Evolutionary conservation across 2,797 vertebrate genomes (phyloP).

Genomic region (Lagodon rhomboides): DNA sequence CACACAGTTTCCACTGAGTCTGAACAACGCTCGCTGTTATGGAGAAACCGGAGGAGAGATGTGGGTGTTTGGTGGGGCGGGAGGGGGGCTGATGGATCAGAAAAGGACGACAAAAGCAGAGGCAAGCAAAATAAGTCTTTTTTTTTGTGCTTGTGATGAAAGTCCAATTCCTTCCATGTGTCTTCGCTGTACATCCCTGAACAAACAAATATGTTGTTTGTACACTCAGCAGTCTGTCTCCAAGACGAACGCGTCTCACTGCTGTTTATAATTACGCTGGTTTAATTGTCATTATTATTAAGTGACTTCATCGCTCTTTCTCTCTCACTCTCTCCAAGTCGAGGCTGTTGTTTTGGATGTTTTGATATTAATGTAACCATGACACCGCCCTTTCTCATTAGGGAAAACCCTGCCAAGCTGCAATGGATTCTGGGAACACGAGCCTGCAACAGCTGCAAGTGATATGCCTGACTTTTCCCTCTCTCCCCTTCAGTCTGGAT

Average conservation of each 20-base stretch:
- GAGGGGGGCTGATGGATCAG: conserved; percentile 52
- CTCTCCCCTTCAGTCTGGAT: conserved; percentile 67
- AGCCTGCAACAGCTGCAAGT: conserved; percentile 82
- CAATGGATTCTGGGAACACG: conserved; percentile 80
- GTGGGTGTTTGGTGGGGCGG: conserved; percentile 30
- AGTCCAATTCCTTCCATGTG: conserved; percentile 65
- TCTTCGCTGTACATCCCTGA: conserved; percentile 54
- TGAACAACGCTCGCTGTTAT: conserved; percentile 49
- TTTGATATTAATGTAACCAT: conserved; percentile 82
- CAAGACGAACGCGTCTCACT: conserved; percentile 49
- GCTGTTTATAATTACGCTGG: conserved; percentile 72
- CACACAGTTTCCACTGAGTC: conserved; percentile 61
- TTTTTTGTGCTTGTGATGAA: conserved; percentile 39
- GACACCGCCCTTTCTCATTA: conserved; percentile 78
- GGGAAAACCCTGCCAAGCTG: conserved; percentile 73
- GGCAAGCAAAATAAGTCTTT: conserved; percentile 39
- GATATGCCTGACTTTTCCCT: conserved; percentile 73
- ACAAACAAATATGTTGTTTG: conserved; percentile 78
- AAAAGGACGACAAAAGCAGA: conserved; percentile 62
- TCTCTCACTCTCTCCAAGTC: conserved; percentile 37
- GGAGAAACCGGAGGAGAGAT: conserved; percentile 57
- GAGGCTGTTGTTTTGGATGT: conserved; percentile 74
- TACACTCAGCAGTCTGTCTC: conserved; percentile 55
- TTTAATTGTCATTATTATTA: conserved; percentile 72
- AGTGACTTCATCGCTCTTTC: conserved; percentile 70